A percentile compares a stretch with the other conserved stretches of the same genome.
Conservation (phyloP, 2,113 vertebrate species). For the Pomatorhinus ruficollis region DNA sequence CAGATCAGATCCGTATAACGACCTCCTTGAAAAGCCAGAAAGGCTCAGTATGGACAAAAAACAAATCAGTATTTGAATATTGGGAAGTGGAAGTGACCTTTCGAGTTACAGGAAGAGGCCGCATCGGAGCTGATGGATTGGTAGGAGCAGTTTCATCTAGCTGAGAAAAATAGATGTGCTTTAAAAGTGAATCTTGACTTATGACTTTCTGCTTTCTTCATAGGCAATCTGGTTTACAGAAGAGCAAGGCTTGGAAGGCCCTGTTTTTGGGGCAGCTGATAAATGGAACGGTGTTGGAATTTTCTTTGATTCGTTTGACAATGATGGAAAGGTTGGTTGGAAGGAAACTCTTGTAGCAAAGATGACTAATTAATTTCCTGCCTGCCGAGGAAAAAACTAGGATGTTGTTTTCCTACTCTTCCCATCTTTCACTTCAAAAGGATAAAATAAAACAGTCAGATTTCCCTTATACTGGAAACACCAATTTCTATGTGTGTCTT, state of each 20-base stretch:
- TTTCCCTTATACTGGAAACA: not conserved
- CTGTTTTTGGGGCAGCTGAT: conserved; percentile 92
- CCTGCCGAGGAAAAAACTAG: not conserved
- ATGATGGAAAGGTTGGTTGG: conserved; percentile 91
- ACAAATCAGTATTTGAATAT: conserved; percentile 80
- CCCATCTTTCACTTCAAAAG: not conserved
- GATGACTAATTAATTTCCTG: not conserved
- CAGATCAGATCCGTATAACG: conserved; percentile 93
- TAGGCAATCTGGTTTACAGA: conserved; percentile 94
- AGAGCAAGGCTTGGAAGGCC: conserved; percentile 89
- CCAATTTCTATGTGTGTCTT: not conserved
- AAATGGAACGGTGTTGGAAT: conserved; percentile 92
- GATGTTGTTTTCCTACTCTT: not conserved
- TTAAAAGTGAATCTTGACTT: not conserved
- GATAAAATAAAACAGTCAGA: not conserved
- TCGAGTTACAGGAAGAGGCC: conserved; percentile 90
- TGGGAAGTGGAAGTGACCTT: conserved; percentile 96
- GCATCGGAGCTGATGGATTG: conserved; percentile 94
- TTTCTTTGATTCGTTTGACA: conserved; percentile 99
- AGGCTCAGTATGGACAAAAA: conserved; percentile 93
- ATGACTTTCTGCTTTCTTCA: not conserved
- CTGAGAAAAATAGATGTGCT: not conserved
- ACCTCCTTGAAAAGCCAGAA: conserved; percentile 94
- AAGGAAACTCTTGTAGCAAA: not conserved
- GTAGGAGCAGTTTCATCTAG: conserved; percentile 67